These are phyloP conservation scores for Rhinopithecus roxellana DNA, from an alignment of 2,113 vertebrate species.

Conservation along the genomic window DNA sequence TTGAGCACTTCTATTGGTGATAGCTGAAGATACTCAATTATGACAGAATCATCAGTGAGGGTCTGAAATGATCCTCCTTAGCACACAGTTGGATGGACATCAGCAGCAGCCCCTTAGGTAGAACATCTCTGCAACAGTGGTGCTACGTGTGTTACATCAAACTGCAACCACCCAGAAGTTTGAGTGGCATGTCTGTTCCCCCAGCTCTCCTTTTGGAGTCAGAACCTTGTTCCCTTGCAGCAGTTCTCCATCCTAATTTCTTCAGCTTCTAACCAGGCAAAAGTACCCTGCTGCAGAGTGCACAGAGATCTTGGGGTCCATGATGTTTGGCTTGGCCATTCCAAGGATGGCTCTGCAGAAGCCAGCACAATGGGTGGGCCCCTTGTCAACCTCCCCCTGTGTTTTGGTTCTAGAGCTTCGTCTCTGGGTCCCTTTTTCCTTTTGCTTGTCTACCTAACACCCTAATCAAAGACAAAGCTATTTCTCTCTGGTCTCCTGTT, in stretches of 20 bases:
- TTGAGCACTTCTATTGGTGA: neutral
- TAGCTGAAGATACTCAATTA: neutral
- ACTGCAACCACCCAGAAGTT: neutral
- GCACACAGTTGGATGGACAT: neutral
- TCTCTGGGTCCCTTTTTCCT: neutral
- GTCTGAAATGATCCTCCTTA: neutral
- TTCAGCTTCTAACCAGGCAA: neutral
- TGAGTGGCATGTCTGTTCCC: neutral
- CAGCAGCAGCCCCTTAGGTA: neutral
- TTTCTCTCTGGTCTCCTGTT: neutral
- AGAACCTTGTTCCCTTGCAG: neutral
- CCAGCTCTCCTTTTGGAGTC: neutral
- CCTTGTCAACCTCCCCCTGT: neutral
- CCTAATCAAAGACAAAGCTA: neutral
- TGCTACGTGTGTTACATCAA: fast-evolving
- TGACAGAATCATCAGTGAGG: fast-evolving
- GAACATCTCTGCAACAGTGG: neutral
- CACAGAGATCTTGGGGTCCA: neutral
- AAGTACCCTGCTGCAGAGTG: neutral
- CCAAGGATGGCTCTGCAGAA: neutral
- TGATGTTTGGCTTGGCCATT: neutral
- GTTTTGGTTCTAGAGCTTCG: neutral
- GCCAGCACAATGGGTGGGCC: too few relatives aligned
- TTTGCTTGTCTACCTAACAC: too few relatives aligned
- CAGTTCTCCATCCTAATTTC: neutral